These are phyloP conservation scores for Apoda limacodes DNA, from an alignment of 2,888 invertebrate species.

Conservation along the genomic window DNA sequence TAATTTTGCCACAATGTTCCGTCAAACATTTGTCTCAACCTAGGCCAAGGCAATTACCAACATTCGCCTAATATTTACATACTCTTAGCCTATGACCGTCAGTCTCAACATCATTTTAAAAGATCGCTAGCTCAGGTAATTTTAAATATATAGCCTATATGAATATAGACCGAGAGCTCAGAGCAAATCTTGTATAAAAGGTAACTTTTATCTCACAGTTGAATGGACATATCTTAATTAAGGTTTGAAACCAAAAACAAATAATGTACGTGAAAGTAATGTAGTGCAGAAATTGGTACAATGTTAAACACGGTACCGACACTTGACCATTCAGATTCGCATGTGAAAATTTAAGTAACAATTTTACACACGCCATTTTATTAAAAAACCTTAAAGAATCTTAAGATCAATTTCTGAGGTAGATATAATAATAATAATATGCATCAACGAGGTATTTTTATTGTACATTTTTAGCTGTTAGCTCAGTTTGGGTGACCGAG, in stretches of 20 bases:
- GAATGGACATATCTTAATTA: conserved; percentile 42
- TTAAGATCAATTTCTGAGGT: conserved; percentile 69
- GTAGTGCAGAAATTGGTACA: conserved; percentile 42
- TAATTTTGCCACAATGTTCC: conserved; percentile 56
- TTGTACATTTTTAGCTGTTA: too few species aligned
- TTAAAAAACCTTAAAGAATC: conserved; percentile 55
- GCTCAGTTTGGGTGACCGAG: conserved; percentile 29
- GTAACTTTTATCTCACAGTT: conserved; percentile 64
- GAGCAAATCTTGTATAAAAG: conserved; percentile 53
- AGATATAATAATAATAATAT: conserved; percentile 62
- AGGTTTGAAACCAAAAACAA: conserved; percentile 32
- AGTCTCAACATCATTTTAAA: conserved; percentile 62
- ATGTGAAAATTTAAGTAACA: conserved; percentile 63
- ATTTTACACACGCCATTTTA: conserved; percentile 59
- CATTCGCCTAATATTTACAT: conserved; percentile 69
- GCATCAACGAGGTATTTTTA: conserved; percentile 62
- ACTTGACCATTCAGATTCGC: conserved; percentile 60
- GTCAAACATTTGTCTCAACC: conserved; percentile 52
- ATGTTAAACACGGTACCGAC: conserved; percentile 47
- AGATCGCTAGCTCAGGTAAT: conserved; percentile 55
- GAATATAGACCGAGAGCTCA: conserved; percentile 49
- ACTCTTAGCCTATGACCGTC: conserved; percentile 66
- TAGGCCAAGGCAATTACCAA: conserved; percentile 63
- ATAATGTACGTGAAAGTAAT: conserved; percentile 40
- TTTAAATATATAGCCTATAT: conserved; percentile 44